A percentile compares a stretch with the other conserved stretches of the same genome.
phyloP scores from a whole-genome alignment of 1,140 invertebrate genomes.

The Hylaeus anthracinus region DNA sequence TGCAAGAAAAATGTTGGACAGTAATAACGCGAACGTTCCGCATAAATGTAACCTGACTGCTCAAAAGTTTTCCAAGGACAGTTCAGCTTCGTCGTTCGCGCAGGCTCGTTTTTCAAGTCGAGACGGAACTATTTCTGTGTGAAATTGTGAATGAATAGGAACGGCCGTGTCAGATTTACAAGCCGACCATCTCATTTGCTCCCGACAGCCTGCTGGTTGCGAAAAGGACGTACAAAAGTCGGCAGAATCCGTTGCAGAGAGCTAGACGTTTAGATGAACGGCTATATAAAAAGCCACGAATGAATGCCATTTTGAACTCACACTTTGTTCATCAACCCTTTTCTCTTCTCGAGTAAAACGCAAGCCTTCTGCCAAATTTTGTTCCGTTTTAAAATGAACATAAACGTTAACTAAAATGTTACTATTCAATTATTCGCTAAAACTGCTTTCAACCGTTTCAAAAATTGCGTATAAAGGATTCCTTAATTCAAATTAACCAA shows the following conservation, averaged over 20 bases:
- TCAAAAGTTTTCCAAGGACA: constrained; percentile 22
- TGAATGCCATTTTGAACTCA: constrained; percentile 58
- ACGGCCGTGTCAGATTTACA: constrained; percentile 50
- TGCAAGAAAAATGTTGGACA: too few species aligned
- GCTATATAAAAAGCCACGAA: constrained; percentile 55
- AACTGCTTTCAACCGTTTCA: too few species aligned
- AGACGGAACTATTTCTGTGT: constrained; percentile 54
- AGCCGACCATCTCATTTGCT: constrained; percentile 51
- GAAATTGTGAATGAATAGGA: constrained; percentile 60
- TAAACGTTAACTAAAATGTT: constrained; percentile 5
- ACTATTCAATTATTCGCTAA: too few species aligned
- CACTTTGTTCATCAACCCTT: constrained; percentile 48
- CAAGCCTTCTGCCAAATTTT: constrained; percentile 1
- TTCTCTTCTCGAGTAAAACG: constrained; percentile 33
- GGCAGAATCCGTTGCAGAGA: constrained; percentile 30
- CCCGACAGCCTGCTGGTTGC: constrained; percentile 42
- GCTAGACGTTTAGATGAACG: constrained; percentile 61
- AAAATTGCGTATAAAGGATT: too few species aligned
- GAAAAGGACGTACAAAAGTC: constrained; percentile 52
- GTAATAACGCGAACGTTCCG: not conserved
- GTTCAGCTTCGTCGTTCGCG: constrained; percentile 3
- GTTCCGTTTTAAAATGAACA: constrained; percentile 5
- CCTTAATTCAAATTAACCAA: too few species aligned
- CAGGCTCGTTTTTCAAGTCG: constrained; percentile 33
- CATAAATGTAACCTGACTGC: constrained; percentile 2